A percentile compares a stretch with the other conserved stretches of the same genome.
phyloP scores from a whole-genome alignment of 2,113 vertebrate species.

The Meriones unguiculatus region DNA sequence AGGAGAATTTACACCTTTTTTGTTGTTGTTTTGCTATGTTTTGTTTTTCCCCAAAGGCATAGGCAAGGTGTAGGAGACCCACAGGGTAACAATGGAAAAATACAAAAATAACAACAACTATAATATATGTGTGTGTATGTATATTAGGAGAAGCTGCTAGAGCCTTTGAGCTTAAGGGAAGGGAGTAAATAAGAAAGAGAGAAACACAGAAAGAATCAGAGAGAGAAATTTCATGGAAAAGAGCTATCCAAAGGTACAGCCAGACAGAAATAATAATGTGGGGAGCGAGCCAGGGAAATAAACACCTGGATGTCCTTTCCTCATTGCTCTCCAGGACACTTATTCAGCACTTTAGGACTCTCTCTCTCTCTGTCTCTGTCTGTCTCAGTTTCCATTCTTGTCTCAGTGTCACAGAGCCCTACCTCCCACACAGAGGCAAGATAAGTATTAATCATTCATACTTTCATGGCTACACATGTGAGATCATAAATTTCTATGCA shows the following conservation, averaged over 20 bases:
- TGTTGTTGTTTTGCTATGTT: neutral
- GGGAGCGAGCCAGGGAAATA: neutral
- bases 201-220: neutral
- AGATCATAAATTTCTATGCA: neutral
- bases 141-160: neutral
- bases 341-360: neutral
- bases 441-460: neutral
- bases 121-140: neutral
- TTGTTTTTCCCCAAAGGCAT: neutral
- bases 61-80: neutral
- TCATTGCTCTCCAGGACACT: neutral
- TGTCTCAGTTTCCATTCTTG: neutral
- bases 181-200: neutral
- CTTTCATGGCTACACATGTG: neutral
- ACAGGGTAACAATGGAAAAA: neutral
- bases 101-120: neutral
- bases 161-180: neutral
- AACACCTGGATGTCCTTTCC: neutral
- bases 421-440: neutral
- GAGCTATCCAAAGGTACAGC: neutral
- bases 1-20: neutral
- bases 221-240: neutral
- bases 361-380: neutral
- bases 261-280: neutral
- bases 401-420: too few species aligned